These are phyloP conservation scores for Ictidomys tridecemlineatus DNA, from an alignment of 2,113 vertebrate species.

Conservation along the genomic window DNA sequence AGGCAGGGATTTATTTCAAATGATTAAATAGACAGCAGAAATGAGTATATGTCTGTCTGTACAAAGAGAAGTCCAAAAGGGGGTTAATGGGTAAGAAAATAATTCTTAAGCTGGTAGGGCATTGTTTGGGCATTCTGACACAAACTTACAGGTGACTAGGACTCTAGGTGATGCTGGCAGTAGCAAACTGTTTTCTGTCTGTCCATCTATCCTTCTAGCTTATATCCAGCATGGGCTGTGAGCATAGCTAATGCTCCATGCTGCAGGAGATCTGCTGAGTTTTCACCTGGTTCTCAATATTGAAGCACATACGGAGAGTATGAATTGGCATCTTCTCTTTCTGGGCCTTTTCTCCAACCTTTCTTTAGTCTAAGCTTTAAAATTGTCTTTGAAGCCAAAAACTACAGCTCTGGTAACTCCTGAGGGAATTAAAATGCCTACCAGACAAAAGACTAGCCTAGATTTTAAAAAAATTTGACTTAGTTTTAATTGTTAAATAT, in stretches of 20 bases:
- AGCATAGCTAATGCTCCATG: background rate
- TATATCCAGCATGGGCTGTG: background rate
- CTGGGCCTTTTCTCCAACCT: background rate
- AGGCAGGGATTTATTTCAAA: background rate
- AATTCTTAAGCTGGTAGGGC: background rate
- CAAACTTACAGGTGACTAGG: background rate
- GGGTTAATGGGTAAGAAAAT: conserved; percentile 11
- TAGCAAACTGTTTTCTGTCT: background rate
- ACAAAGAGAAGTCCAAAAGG: background rate
- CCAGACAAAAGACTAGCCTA: background rate
- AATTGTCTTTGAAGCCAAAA: background rate
- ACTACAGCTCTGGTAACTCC: background rate
- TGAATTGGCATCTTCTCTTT: background rate
- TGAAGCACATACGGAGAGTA: background rate
- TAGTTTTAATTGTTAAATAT: conserved; percentile 24
- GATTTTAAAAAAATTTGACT: conserved; percentile 11
- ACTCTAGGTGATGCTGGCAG: background rate
- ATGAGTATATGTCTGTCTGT: background rate
- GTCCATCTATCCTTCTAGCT: background rate
- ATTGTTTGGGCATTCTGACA: background rate
- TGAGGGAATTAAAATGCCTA: background rate
- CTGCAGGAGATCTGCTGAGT: background rate
- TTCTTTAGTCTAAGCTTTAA: background rate
- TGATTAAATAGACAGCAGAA: background rate
- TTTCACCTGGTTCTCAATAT: background rate